These are phyloP conservation scores for Poecilia velifera DNA, from an alignment of 2,797 vertebrate genomes.

Conservation along the genomic window DNA sequence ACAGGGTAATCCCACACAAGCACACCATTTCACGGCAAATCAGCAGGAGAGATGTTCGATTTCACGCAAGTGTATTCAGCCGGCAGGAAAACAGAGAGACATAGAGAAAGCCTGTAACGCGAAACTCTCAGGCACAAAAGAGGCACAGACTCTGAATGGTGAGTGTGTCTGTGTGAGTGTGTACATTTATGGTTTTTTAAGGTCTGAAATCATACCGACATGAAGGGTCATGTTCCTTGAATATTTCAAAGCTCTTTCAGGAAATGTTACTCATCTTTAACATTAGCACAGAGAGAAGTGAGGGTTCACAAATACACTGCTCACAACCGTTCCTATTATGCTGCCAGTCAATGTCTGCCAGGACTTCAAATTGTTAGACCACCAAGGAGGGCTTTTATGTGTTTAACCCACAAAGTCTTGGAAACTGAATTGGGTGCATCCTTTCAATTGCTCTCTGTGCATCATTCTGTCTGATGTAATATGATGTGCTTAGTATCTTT, in stretches of 20 bases:
- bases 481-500: constrained; percentile 12
- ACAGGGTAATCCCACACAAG: constrained; percentile 77
- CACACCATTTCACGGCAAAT: constrained; percentile 81
- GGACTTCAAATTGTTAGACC: constrained; percentile 25
- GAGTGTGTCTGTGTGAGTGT: constrained; percentile 2
- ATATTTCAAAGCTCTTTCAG: constrained; percentile 59
- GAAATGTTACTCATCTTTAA: constrained; percentile 3
- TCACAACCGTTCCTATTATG: neutral
- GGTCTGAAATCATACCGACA: constrained; percentile 9
- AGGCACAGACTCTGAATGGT: constrained; percentile 25
- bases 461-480: constrained; percentile 21
- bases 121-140: constrained; percentile 19
- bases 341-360: neutral
- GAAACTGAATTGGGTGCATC: constrained; percentile 56
- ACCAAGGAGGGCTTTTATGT: constrained; percentile 30
- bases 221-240: constrained; percentile 36
- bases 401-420: constrained; percentile 33
- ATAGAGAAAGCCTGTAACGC: constrained; percentile 20
- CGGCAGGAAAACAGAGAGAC: constrained; percentile 48
- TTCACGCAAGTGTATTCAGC: constrained; percentile 73
- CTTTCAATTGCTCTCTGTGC: neutral
- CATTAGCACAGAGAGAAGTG: neutral
- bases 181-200: constrained; percentile 3
- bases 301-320: neutral
- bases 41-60: constrained; percentile 78